Base-by-base conservation (phyloP, 2,888 invertebrate genomes). In the Dolomedes plantarius region DNA sequence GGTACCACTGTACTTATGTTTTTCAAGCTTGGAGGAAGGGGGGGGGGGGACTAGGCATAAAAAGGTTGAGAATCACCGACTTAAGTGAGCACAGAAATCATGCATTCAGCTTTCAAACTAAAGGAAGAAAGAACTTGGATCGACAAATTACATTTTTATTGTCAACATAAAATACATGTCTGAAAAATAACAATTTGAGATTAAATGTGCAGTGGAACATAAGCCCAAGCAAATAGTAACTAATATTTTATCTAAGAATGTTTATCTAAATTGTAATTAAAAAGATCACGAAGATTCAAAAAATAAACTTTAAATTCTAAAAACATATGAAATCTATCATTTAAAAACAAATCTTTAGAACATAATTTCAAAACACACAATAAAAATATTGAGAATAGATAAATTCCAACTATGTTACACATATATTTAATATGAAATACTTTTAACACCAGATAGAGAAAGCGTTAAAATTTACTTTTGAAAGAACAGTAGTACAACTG, bases 161-260 rank as follows among this genome's bases (percentile, higher is more conserved):
- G 65, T 71, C 56, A 81, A 81, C 81, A 74, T 74, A 81, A 81
- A 72, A 73, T 73, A 68, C 68, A 81, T 72, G 31, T 67, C 56
- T 81, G 46, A 62, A 68, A 81, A 81, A 39, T 50, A 65, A 29
- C 68, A 78, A 78, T 74, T 68, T 31, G 32, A 67, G 71, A 29
- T 81, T 67, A 81, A 56, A 50, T 74, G 68, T 68, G 74, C 68
- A 74, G n/a, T 41, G 16, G 31, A 81, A 81, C 68, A 73, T 23
- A 81, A 74, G 27, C 29, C 27, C n/a, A 65, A 56, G 11, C 23
- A 56, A 6, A 56, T 16, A 56, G 23, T 23, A 56, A 56, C 56
- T 56, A 23, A 56, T 56, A 56, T 23, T 16, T 2, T 2, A 9
- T 2, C 41, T 11, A 46, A 46, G 41, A 46, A 46, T 46, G 6